Conservation (phyloP, 2,113 vertebrate genomes). For the Chloropsis cyanopogon region DNA sequence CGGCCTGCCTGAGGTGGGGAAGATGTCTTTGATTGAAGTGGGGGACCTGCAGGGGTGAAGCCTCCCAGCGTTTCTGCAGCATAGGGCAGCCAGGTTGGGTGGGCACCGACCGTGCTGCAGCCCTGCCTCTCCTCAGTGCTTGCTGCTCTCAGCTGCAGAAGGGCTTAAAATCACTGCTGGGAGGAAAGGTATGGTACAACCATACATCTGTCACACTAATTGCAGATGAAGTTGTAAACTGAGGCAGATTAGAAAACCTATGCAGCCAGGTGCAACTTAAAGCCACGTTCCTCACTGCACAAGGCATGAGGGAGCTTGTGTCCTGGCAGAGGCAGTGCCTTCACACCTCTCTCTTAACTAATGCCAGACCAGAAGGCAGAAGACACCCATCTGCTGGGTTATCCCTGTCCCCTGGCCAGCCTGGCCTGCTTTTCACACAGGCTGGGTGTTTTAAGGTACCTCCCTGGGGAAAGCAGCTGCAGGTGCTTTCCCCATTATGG, state of each 20-base stretch:
- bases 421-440: not conserved
- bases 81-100: accelerated
- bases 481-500: not conserved
- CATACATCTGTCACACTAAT: not conserved
- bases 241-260: not conserved
- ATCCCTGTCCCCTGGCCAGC: not conserved
- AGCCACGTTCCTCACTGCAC: accelerated
- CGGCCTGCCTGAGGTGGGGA: not conserved
- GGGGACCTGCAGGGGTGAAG: not conserved
- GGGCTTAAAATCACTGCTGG: not conserved
- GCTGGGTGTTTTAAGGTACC: not conserved
- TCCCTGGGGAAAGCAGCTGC: not conserved
- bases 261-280: not conserved
- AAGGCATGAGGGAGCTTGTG: not conserved
- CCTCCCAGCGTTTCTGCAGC: not conserved
- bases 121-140: not conserved
- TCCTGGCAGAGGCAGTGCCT: not conserved
- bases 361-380: not conserved
- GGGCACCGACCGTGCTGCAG: not conserved
- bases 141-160: not conserved
- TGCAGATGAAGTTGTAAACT: not conserved
- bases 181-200: not conserved
- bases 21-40: not conserved
- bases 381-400: not conserved
- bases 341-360: not conserved